These are phyloP conservation scores for Vanessa atalanta DNA, from an alignment of 1,140 invertebrate species.

Conservation along the genomic window DNA sequence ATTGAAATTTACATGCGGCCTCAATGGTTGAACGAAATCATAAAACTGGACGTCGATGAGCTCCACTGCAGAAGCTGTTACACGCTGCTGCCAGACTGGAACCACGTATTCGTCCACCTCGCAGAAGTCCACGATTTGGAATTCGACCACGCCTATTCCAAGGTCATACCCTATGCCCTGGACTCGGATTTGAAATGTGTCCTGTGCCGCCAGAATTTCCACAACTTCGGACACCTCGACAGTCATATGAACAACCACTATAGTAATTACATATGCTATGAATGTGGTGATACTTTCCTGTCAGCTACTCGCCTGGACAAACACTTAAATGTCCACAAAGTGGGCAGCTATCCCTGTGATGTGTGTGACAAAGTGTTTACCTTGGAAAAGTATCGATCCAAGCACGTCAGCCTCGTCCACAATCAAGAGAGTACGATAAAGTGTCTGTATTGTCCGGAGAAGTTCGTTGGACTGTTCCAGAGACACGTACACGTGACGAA, in stretches of 20 bases:
- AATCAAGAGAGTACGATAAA: conserved; percentile 44
- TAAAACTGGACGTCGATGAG: conserved; percentile 61
- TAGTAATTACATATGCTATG: conserved; percentile 61
- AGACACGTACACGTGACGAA: conserved; percentile 52
- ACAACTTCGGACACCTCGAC: conserved; percentile 57
- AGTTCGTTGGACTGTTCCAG: conserved; percentile 42
- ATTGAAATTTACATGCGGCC: conserved; percentile 57
- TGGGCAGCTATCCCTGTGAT: conserved; percentile 50
- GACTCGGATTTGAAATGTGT: conserved; percentile 47
- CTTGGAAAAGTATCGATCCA: conserved; percentile 52
- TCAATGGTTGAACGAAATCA: conserved; percentile 53
- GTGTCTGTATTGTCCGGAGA: conserved; percentile 55
- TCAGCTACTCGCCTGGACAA: conserved; percentile 51
- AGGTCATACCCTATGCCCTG: conserved; percentile 58
- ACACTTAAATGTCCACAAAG: conserved; percentile 54
- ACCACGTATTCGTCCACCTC: conserved; percentile 60
- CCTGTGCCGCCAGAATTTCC: conserved; percentile 50
- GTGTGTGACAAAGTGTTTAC: conserved; percentile 59
- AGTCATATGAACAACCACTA: conserved; percentile 70
- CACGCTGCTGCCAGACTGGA: conserved; percentile 50
- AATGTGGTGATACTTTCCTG: conserved; percentile 64
- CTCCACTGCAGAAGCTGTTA: conserved; percentile 55
- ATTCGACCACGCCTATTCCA: conserved; percentile 55
- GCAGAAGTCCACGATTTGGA: conserved; percentile 47
- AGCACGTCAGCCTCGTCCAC: conserved; percentile 53